Evolutionary conservation across 2,888 invertebrate species (phyloP), one percentile per base, ranked within the genome.

Genomic region (Himalopsyche japonica): DNA sequence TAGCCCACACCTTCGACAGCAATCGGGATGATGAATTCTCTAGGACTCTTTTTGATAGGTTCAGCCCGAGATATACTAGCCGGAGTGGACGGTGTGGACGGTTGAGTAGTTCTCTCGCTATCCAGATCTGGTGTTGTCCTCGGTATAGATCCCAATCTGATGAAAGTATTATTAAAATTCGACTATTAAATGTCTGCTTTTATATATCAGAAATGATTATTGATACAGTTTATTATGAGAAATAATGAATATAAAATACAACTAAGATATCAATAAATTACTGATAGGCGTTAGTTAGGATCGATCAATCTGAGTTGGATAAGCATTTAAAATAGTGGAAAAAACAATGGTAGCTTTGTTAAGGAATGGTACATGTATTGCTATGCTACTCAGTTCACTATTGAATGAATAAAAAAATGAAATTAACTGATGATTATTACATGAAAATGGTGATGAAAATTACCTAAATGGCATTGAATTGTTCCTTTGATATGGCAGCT

Each of bases 11-110:
- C 97, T 90, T 98, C 97, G 82, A 97, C 95, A 24, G 97, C 97
- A 89, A 98, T 97, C n/a, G 97, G 97, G 90, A 98, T 97, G 88
- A 98, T 97, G 89, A 97, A 97, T 91, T 98, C 97, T 76, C 97
- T 93, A 20, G 97, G 97, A 18, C 97, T 97, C 91, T 97, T 97
- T 89, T 96, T 95, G 89, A 97, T 97, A 7, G 97, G 96, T 89
- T 88, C 92, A 87, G 92, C 92, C 30, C 87, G 85, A 89, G 86
- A 91, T 88, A 92, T 92, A 30, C 93, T 92, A 4, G 89, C 88
- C 15, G 91, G 91, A 87, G 90, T 93, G 88, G 92, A 94, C 95
- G 0, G 95, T 96, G 15, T 95, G 96, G 12, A 95, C 95, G 86
- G 80, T 86, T 87, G 15, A 88, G 88, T 79, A 87, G 88, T 20